Evolutionary conservation across 2,797 vertebrate species (phyloP).

Genomic region (Mormyrus hasselquistii): DNA sequence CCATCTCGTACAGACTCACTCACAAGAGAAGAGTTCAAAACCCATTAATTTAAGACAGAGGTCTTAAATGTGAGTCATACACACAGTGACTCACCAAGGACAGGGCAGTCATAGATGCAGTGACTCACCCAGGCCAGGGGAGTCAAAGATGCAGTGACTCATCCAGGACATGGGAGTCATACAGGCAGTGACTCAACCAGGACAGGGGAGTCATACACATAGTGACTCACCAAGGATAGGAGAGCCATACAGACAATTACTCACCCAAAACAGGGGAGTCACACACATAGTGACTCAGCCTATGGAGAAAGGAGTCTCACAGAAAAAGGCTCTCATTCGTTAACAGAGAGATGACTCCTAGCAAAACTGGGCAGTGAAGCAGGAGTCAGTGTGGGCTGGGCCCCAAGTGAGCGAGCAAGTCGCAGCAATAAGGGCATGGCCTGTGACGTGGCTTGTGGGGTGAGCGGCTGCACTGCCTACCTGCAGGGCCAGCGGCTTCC

Average conservation of each 20-base stretch:
- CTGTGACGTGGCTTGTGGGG: constrained; percentile 3
- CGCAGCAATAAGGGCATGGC: background rate
- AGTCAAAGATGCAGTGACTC: background rate
- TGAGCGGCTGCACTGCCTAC: constrained; percentile 45
- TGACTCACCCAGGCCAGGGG: background rate
- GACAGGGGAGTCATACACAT: background rate
- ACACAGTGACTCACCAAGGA: background rate
- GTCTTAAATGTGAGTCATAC: background rate
- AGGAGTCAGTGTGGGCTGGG: background rate
- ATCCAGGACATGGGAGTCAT: background rate
- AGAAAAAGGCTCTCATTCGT: background rate
- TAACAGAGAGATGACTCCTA: background rate
- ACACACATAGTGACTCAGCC: background rate
- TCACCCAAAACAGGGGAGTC: background rate
- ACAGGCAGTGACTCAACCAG: background rate
- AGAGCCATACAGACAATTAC: background rate
- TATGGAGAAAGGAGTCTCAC: background rate
- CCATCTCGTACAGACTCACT: background rate
- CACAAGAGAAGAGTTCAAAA: background rate
- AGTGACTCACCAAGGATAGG: background rate
- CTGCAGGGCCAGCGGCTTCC: constrained; percentile 86
- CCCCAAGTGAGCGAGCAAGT: background rate
- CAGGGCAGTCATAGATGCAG: background rate
- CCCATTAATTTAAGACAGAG: background rate
- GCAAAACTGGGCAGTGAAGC: background rate